Conservation (phyloP, 37 sponge, comb jelly and placozoan species). For the Spongilla lacustris region DNA sequence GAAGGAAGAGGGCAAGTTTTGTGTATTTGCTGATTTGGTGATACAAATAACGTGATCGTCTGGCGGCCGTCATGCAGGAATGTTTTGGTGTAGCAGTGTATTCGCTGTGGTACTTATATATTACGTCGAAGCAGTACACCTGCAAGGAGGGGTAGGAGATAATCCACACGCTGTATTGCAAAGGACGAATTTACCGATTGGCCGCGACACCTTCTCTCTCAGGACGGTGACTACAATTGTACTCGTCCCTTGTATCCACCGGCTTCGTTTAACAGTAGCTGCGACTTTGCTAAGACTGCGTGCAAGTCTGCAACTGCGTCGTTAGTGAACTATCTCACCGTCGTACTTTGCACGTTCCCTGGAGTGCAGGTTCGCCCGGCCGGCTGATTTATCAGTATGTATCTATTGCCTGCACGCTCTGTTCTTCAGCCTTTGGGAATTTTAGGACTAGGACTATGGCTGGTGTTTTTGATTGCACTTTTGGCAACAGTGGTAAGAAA, state of each 20-base stretch:
- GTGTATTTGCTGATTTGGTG: background rate
- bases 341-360: constrained; percentile 60
- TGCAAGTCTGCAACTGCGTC: constrained; percentile 36
- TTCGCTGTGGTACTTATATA: background rate
- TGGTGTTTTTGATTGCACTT: constrained; percentile 72
- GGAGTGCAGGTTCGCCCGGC: constrained; percentile 23
- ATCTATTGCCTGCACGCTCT: background rate
- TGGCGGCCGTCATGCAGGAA: background rate
- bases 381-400: background rate
- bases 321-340: constrained; percentile 68
- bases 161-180: background rate
- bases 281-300: constrained; percentile 46
- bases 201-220: background rate
- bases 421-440: constrained; percentile 60
- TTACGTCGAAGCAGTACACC: background rate
- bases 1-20: background rate
- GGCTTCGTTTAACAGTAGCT: constrained; percentile 51
- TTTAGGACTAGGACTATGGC: constrained; percentile 63
- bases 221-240: constrained; percentile 19
- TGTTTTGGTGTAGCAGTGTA: background rate
- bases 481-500: constrained; percentile 83
- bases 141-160: background rate
- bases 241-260: background rate
- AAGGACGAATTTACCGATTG: background rate
- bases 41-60: too few species aligned